These are phyloP conservation scores for Chiloscyllium plagiosum DNA, from an alignment of 2,113 vertebrate species.

Conservation along the genomic window DNA sequence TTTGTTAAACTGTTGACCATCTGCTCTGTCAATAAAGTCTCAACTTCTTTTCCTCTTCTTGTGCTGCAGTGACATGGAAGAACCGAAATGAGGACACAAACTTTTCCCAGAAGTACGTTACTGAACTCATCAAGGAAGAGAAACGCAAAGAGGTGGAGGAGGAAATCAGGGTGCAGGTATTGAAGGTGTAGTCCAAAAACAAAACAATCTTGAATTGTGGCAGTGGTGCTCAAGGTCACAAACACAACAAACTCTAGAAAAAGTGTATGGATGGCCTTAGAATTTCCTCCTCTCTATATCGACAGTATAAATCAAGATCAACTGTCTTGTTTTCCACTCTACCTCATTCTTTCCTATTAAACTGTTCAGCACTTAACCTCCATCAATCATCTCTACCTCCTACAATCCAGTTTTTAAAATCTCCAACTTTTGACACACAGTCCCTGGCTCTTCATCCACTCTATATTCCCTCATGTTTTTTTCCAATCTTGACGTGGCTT, in stretches of 20 bases:
- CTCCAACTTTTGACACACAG: background rate
- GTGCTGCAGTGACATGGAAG: constrained; percentile 63
- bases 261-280: background rate
- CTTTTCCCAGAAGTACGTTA: constrained; percentile 63
- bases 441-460: background rate
- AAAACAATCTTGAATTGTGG: background rate
- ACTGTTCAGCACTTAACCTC: background rate
- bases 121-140: constrained; percentile 63
- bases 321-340: no score
- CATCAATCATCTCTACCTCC: background rate
- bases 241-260: background rate
- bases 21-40: constrained; percentile 33
- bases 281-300: background rate
- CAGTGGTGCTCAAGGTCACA: background rate
- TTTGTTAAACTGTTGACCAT: background rate
- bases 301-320: background rate
- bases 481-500: no score
- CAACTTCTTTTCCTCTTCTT: constrained; percentile 37
- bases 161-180: constrained; percentile 74
- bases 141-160: constrained; percentile 66
- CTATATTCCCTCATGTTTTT: background rate
- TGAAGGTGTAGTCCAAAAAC: no score
- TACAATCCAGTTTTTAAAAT: background rate
- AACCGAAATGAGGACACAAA: constrained; percentile 60
- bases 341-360: no score